Conservation (phyloP, 2,888 invertebrate species). For the Harpalus rufipes region DNA sequence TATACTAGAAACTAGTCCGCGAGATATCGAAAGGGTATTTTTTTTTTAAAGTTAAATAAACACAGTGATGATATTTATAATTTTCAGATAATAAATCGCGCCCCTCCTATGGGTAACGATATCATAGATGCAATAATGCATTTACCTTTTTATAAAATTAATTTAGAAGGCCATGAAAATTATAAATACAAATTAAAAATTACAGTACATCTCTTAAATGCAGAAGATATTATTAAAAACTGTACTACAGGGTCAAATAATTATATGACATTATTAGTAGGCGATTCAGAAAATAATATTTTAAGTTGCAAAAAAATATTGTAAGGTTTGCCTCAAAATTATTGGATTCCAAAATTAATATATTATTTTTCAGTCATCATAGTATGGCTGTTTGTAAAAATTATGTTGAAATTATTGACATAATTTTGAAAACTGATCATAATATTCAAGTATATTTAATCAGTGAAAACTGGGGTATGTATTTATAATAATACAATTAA, state of each 20-base stretch:
- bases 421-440: constrained; percentile 75
- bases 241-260: constrained; percentile 79
- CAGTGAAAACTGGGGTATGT: constrained; percentile 80
- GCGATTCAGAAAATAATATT: constrained; percentile 83
- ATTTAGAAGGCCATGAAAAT: constrained; percentile 68
- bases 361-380: constrained; percentile 71
- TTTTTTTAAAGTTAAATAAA: constrained; percentile 10
- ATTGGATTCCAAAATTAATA: constrained; percentile 60
- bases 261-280: constrained; percentile 81
- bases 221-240: constrained; percentile 76
- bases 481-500: constrained; percentile 8
- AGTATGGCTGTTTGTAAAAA: constrained; percentile 76
- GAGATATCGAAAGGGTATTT: constrained; percentile 85
- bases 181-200: constrained; percentile 55
- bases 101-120: constrained; percentile 86
- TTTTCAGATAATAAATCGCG: constrained; percentile 84
- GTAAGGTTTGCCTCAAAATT: constrained; percentile 75
- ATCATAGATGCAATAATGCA: constrained; percentile 81
- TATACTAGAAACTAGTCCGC: constrained; percentile 83
- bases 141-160: constrained; percentile 82
- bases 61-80: constrained; percentile 63
- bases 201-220: constrained; percentile 76
- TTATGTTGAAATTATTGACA: constrained; percentile 76
- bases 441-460: constrained; percentile 80
- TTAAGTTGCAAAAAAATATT: constrained; percentile 79